These are phyloP conservation scores for Onychomys torridus DNA, from an alignment of 2,797 vertebrate species.

Conservation along the genomic window DNA sequence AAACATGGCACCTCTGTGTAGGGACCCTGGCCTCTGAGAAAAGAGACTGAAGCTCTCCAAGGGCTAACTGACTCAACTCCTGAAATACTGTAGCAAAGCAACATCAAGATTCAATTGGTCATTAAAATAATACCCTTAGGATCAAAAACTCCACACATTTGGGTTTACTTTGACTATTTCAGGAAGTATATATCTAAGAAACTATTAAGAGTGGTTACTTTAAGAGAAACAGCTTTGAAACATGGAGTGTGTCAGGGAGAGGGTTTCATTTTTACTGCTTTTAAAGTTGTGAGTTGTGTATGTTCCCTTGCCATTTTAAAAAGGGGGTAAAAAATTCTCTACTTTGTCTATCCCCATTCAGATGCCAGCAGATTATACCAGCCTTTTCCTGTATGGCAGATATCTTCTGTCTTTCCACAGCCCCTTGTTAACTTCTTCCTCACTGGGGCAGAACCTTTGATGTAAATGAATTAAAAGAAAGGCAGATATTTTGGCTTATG, in stretches of 20 bases:
- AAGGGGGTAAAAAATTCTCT: background rate
- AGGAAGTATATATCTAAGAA: background rate
- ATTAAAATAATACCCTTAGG: background rate
- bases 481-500: background rate
- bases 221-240: background rate
- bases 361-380: background rate
- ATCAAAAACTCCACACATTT: background rate
- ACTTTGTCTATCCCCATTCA: background rate
- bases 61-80: background rate
- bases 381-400: background rate
- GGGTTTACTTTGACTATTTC: background rate
- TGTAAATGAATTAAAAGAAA: background rate
- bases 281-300: background rate
- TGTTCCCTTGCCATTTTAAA: background rate
- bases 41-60: background rate
- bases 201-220: background rate
- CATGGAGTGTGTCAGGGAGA: background rate
- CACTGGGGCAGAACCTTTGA: background rate
- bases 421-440: background rate
- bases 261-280: background rate
- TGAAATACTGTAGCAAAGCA: background rate
- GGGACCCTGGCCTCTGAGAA: background rate
- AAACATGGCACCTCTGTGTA: background rate
- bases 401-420: background rate
- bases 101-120: background rate